phyloP scores from a whole-genome alignment of 30 jellyfish, hydroid and myxozoan species.

The Phacellophora camtschatica region DNA sequence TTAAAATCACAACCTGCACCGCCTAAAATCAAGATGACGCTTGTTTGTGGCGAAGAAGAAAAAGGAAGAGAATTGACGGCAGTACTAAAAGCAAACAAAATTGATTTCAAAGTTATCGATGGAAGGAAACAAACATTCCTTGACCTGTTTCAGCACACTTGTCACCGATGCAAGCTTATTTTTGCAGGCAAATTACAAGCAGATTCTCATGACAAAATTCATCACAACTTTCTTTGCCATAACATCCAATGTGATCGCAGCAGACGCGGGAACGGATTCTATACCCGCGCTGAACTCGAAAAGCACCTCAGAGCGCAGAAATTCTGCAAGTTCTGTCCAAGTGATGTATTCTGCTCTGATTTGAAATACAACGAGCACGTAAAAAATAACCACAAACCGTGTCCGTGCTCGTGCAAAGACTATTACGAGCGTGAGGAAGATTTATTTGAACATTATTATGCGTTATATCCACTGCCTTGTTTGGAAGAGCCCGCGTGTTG shows the following conservation, averaged over 20 bases:
- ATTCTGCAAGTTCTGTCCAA: constrained; percentile 79
- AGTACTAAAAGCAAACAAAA: constrained; percentile 68
- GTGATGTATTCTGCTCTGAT: constrained; percentile 65
- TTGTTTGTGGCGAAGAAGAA: constrained; percentile 62
- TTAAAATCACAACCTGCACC: constrained; percentile 23
- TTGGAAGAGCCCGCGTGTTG: constrained; percentile 85
- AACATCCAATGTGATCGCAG: constrained; percentile 89
- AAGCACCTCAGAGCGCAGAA: constrained; percentile 64
- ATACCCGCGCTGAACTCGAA: constrained; percentile 78
- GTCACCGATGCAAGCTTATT: constrained; percentile 70
- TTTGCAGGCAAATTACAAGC: constrained; percentile 52
- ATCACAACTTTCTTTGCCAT: constrained; percentile 79
- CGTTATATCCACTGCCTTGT: constrained; percentile 84
- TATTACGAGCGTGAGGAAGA: constrained; percentile 76
- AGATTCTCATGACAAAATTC: constrained; percentile 58
- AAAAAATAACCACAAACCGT: constrained; percentile 57
- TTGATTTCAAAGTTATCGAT: constrained; percentile 36
- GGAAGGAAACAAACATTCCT: constrained; percentile 63
- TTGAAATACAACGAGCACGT: constrained; percentile 45
- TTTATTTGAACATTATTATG: constrained; percentile 75
- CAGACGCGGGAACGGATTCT: constrained; percentile 87
- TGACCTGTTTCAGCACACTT: constrained; percentile 77
- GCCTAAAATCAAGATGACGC: constrained; percentile 31
- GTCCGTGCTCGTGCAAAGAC: constrained; percentile 78
- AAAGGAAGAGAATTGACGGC: constrained; percentile 71